Evolutionary conservation across 1,140 invertebrate species (phyloP).

Genomic region (Trinorchestia longiramus): DNA sequence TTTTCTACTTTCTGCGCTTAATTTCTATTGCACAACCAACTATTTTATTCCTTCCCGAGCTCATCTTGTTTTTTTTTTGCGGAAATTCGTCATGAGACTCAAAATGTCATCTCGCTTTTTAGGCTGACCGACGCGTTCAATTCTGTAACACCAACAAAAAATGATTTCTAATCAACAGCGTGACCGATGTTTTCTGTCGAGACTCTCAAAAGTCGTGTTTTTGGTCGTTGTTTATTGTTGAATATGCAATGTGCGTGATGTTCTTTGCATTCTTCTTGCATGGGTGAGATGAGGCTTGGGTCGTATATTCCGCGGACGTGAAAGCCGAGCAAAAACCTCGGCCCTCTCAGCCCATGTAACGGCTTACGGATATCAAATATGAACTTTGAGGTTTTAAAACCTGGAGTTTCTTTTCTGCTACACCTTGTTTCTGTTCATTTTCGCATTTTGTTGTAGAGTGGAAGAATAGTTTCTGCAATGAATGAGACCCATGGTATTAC

Average conservation of each 20-base stretch:
- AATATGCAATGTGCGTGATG: not conserved
- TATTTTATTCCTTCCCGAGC: not conserved
- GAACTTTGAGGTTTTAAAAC: not conserved
- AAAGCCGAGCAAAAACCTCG: not conserved
- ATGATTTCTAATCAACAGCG: slow-evolving; percentile 24
- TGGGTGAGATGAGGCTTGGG: not conserved
- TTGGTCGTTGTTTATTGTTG: slow-evolving; percentile 8
- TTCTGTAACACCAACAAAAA: slow-evolving; percentile 38
- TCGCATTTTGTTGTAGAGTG: not conserved
- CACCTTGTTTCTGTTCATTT: not conserved
- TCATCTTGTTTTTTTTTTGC: slow-evolving; percentile 8
- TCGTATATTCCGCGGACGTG: not conserved
- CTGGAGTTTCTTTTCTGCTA: not conserved
- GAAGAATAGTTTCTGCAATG: not conserved
- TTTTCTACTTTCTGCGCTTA: not conserved
- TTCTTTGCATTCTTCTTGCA: not conserved
- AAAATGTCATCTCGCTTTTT: slow-evolving; percentile 5
- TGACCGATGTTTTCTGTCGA: not conserved
- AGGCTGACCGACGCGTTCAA: not conserved
- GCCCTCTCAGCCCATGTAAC: not conserved
- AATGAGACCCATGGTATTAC: not conserved
- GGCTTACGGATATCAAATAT: not conserved
- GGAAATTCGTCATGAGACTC: not conserved
- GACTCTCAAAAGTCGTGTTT: not conserved
- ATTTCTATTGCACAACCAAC: not conserved